Base-by-base conservation (phyloP, 2,797 vertebrate species). In the Clarias pachynema region DNA sequence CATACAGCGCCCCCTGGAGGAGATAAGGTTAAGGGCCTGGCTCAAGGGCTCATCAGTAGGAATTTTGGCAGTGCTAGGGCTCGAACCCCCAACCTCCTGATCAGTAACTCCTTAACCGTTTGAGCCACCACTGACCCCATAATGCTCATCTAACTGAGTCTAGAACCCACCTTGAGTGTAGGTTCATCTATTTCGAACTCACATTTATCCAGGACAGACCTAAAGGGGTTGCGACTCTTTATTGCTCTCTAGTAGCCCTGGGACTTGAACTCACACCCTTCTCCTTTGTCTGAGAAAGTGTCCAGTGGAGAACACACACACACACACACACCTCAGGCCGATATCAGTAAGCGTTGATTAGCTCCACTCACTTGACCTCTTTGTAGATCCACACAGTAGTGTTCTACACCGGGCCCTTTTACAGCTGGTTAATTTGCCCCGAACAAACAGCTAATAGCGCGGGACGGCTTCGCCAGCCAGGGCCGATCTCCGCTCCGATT, bases 361-460 rank as follows among this genome's bases (percentile, higher is more conserved):
- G 65, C 83, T 81, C 49, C 70, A 59, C 66, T 74, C 86, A 49
- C 77, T 77, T 40, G 63, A 79, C 85, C 37, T 66, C 34, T 40
- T 63, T 79, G 69, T 79, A 70, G 59, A 53, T 26, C 72, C 59
- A 56, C 68, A 59, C 78, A 2, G 22, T 20, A 14, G 15, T 24
- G 0, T 22, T 22, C 73, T 65, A 63, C 62, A 73, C 31, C n/a
- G 57, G 79, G 66, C 20, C 44, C 84, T 80, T 79, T 34, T 34
- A 57, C 77, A 29, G 44, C 59, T 9, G 2, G 34, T 86, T 88
- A 84, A 88, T 90, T 90, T 83, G 78, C 73, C 79, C 79, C 40
- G 53, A 62, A 87, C 82, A 84, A 81, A 86, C 73, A 84, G 56
- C 79, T 85, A 86, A 87, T 85, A 83, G 85, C 29, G 65, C 68